These are phyloP conservation scores for Nomada fabriciana DNA, from an alignment of 2,888 invertebrate genomes.

Conservation along the genomic window DNA sequence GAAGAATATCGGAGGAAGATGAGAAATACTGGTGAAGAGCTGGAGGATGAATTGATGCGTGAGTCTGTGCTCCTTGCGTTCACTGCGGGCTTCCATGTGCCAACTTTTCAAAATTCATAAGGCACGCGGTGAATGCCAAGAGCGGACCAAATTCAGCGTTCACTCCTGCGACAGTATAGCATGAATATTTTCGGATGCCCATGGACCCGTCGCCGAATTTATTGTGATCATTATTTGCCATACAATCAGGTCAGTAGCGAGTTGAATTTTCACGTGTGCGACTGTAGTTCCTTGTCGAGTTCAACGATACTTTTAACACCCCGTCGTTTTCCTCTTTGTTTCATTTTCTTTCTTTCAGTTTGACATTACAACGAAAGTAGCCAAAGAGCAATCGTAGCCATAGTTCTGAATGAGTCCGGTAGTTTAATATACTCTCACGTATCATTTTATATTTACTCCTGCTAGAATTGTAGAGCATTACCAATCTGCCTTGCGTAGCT, in stretches of 20 bases:
- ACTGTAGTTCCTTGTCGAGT: not conserved
- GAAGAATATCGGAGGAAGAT: not conserved
- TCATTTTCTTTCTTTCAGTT: not conserved
- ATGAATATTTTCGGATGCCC: not conserved
- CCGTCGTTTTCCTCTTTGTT: not conserved
- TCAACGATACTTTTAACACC: not conserved
- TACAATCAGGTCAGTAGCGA: constrained; percentile 46
- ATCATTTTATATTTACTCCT: not conserved
- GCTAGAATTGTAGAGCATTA: constrained; percentile 14
- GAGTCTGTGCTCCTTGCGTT: constrained; percentile 93
- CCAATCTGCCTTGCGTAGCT: constrained; percentile 1
- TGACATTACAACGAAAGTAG: constrained; percentile 12
- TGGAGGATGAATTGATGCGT: constrained; percentile 59
- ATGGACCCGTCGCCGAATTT: not conserved
- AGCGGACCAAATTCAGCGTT: constrained; percentile 90
- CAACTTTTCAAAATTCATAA: constrained; percentile 91
- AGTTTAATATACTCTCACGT: not conserved
- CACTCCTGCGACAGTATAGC: constrained; percentile 16
- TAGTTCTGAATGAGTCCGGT: constrained; percentile 8
- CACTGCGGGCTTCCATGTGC: constrained; percentile 98
- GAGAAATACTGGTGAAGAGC: not conserved
- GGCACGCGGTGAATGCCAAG: constrained; percentile 99
- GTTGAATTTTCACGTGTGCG: constrained; percentile 13
- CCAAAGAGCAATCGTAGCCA: not conserved
- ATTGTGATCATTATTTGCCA: not conserved